These are phyloP conservation scores for Acrocephalus kingi DNA, from an alignment of 2,113 vertebrate species.

Conservation along the genomic window DNA sequence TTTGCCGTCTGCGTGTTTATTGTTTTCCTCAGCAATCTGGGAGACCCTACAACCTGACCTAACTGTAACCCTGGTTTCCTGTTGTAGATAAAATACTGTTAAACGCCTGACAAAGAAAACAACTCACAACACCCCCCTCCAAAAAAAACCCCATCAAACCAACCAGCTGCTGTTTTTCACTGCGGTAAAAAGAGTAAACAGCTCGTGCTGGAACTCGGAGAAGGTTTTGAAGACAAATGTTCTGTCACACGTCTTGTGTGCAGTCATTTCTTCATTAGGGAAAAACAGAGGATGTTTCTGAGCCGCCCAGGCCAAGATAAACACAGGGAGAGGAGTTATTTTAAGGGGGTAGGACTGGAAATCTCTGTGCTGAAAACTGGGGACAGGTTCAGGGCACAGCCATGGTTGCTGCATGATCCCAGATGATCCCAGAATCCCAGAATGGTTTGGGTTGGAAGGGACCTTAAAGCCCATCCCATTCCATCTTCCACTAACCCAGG, in stretches of 20 bases:
- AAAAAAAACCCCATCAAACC: neutral
- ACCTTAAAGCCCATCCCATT: neutral
- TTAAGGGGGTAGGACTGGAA: neutral
- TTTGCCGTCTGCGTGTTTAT: neutral
- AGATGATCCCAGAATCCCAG: neutral
- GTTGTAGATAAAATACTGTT: neutral
- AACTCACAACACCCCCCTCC: neutral
- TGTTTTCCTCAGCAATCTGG: neutral
- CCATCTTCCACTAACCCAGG: neutral
- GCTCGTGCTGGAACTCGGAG: neutral
- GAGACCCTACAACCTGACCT: neutral
- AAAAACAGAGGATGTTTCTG: neutral
- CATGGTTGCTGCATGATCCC: neutral
- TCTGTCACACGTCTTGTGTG: neutral
- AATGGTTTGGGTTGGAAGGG: neutral
- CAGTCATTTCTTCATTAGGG: neutral
- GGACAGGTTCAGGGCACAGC: neutral
- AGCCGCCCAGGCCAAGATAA: neutral
- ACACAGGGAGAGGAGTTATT: neutral
- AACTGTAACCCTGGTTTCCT: constrained; percentile 5
- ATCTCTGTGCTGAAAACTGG: no score
- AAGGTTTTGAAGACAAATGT: neutral
- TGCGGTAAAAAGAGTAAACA: neutral
- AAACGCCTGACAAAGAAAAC: neutral
- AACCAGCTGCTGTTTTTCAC: constrained; percentile 38